Percentiles rank a stretch among this genome's conserved stretches.
Conservation (phyloP, 2,888 invertebrate genomes). For the Lamellibrachia columna region DNA sequence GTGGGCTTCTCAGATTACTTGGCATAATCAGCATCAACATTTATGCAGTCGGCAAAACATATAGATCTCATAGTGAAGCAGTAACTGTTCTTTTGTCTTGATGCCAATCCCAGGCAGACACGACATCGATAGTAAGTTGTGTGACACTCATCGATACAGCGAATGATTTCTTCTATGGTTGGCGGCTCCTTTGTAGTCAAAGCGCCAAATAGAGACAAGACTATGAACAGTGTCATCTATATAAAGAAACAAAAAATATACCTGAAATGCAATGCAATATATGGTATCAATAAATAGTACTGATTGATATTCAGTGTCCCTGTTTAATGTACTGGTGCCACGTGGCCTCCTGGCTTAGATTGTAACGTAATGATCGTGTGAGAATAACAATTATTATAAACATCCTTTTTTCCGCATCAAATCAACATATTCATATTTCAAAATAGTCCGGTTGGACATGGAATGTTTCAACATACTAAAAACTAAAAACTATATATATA, state of each 20-base stretch:
- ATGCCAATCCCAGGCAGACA: not conserved
- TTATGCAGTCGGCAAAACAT: not conserved
- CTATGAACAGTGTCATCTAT: not conserved
- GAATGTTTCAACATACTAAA: no score
- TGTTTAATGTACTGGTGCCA: no score
- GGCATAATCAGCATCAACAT: not conserved
- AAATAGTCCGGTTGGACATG: no score
- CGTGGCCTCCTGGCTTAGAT: no score
- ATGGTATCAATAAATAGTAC: no score
- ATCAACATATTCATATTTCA: no score
- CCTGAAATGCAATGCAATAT: not conserved
- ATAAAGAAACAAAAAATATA: not conserved
- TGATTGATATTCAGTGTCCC: no score
- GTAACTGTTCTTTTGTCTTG: not conserved
- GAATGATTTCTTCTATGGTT: not conserved
- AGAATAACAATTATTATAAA: no score
- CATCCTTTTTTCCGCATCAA: no score
- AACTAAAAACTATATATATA: no score
- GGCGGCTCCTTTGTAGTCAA: not conserved
- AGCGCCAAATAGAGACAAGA: not conserved
- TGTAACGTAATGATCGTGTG: no score
- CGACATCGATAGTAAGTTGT: no score
- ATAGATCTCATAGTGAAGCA: not conserved
- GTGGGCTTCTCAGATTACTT: not conserved
- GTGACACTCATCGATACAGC: not conserved